Base-by-base conservation (phyloP, 2,797 vertebrate genomes). In the Novumbra hubbsi region DNA sequence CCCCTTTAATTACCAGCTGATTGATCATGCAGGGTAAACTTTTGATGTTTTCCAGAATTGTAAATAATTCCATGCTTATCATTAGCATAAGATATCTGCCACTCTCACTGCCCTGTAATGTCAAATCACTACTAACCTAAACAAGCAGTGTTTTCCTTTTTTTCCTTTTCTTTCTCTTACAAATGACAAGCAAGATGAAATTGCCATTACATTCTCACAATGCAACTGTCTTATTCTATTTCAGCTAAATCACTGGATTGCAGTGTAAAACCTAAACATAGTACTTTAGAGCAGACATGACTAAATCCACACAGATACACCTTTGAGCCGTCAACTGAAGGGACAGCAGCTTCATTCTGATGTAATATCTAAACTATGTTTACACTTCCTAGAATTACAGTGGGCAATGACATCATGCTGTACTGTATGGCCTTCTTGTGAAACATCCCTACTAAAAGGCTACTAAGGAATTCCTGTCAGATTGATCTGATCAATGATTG, bases 381-480 rank as follows among this genome's bases (percentile, higher is more conserved):
- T 85, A 84, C 71, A 52, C 71, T 84, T 87, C 76, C 81, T 78
- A 82, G 84, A 88, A 84, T 81, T 70, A 81, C 71, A 83, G 82
- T 67, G 72, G 70, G 62, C 34, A 71, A 82, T 88, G 87, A 88
- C 71, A 73, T 86, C 82, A 87, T 79, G 19, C 68, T 68, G 8
- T 21, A 38, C 9, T 70, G 73, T 34, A 77, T 75, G 66, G 27
- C 65, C 30, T 73, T 71, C 63, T 70, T 76, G 87, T 88, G 85
- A 88, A 80, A 83, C 79, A 84, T 82, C 75, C 50, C 27, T 64
- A 72, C 38, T 71, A 62, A 71, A 67, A 76, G 32, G 55, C 73
- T 73, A 74, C 27, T 2, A 21, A n/a, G 41, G 67, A 16, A 68
- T 38, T 69, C 27, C 48, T 17, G 24, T 28, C 6, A 24, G 16